Conservation (phyloP, 2,113 vertebrate genomes). For the Calonectris borealis region DNA sequence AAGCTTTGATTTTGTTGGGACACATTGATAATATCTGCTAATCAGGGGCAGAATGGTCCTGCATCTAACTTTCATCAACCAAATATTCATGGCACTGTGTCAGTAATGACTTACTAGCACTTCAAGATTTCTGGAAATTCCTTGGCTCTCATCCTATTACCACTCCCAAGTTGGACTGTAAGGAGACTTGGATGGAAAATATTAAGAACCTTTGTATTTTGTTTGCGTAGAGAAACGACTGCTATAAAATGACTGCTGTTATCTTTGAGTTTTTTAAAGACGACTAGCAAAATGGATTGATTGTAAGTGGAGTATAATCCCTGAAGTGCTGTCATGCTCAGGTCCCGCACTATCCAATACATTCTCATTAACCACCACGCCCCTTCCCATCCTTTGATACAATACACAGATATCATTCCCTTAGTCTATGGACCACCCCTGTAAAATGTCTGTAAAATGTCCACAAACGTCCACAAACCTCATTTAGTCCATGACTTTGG, state of each 20-base stretch:
- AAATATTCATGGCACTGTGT: background rate
- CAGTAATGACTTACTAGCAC: slow-evolving; percentile 22
- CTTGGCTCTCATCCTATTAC: slow-evolving; percentile 50
- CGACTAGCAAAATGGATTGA: background rate
- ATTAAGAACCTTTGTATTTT: slow-evolving; percentile 36
- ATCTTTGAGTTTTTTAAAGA: background rate
- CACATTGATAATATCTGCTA: background rate
- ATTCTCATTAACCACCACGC: too few species aligned
- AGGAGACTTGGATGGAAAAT: slow-evolving; percentile 33
- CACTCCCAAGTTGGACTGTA: slow-evolving; percentile 32
- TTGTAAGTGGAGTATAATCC: background rate
- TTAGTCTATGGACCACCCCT: too few species aligned
- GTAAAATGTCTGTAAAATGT: too few species aligned
- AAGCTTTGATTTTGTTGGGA: background rate
- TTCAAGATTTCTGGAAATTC: slow-evolving; percentile 54
- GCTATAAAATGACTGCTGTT: background rate
- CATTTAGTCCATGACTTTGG: too few species aligned
- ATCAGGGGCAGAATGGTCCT: background rate
- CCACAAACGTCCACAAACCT: too few species aligned
- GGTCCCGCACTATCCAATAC: too few species aligned
- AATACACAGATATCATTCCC: too few species aligned
- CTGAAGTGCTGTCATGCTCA: background rate
- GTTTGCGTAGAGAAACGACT: background rate
- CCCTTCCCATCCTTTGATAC: too few species aligned
- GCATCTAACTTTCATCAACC: background rate